These are phyloP conservation scores for Drosophila infuscata DNA, from an alignment of 2,888 invertebrate species.

Conservation along the genomic window DNA sequence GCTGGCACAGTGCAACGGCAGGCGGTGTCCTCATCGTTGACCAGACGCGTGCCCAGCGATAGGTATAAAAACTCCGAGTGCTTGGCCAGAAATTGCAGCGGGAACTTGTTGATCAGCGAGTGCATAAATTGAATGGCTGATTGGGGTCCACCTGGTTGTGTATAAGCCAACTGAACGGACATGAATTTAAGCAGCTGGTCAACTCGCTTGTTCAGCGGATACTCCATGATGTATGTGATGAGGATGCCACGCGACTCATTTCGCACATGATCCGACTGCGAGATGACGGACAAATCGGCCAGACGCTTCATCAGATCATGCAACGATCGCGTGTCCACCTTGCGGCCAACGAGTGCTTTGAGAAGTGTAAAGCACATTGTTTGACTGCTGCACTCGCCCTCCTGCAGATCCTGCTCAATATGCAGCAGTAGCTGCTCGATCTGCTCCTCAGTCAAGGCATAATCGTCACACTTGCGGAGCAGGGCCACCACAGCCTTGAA, in stretches of 20 bases:
- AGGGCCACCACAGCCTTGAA: slow-evolving; percentile 95
- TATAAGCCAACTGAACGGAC: slow-evolving; percentile 92
- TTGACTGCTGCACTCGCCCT: slow-evolving; percentile 89
- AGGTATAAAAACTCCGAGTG: slow-evolving; percentile 89
- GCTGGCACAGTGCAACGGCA: slow-evolving; percentile 91
- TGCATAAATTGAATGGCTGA: slow-evolving; percentile 95
- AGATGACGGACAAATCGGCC: slow-evolving; percentile 91
- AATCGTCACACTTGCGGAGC: slow-evolving; percentile 91
- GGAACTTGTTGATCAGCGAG: slow-evolving; percentile 91
- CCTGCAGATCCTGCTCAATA: slow-evolving; percentile 95
- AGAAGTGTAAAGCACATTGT: slow-evolving; percentile 94
- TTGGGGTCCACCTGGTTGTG: slow-evolving; percentile 92
- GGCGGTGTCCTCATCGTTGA: slow-evolving; percentile 92
- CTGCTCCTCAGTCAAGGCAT: slow-evolving; percentile 90
- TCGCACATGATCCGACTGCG: slow-evolving; percentile 88
- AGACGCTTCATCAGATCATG: slow-evolving; percentile 93
- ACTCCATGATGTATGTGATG: slow-evolving; percentile 93
- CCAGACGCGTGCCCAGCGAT: slow-evolving; percentile 90
- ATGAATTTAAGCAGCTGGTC: slow-evolving; percentile 92
- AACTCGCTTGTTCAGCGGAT: slow-evolving; percentile 91
- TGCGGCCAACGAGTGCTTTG: slow-evolving; percentile 92
- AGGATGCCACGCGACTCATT: slow-evolving; percentile 93
- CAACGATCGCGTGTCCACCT: slow-evolving; percentile 90
- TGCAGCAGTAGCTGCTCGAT: slow-evolving; percentile 93
- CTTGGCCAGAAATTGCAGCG: slow-evolving; percentile 84